These are phyloP conservation scores for Patiria miniata DNA, from an alignment of 35 echinoderm and acorn worm genomes.

Conservation along the genomic window DNA sequence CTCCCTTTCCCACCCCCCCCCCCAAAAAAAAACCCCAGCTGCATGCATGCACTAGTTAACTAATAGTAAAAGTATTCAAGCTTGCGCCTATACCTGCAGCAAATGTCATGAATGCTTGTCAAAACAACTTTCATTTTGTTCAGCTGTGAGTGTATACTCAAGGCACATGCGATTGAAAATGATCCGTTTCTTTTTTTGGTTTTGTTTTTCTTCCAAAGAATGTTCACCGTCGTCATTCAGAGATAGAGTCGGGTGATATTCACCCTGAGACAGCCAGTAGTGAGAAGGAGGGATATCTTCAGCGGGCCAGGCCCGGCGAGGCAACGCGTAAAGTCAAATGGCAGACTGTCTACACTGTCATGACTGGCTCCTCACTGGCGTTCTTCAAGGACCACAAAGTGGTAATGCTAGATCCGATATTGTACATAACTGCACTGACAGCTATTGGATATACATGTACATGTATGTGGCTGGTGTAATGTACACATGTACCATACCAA, in stretches of 20 bases:
- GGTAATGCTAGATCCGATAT: neutral
- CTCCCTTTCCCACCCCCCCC: too few species aligned
- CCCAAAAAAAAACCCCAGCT: too few species aligned
- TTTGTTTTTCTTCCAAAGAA: conserved; percentile 16
- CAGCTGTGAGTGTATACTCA: neutral
- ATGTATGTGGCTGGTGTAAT: too few species aligned
- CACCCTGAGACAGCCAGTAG: conserved; percentile 17
- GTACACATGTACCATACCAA: too few species aligned
- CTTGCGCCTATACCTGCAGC: too few species aligned
- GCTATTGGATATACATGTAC: too few species aligned
- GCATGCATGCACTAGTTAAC: too few species aligned
- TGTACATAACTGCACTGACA: too few species aligned
- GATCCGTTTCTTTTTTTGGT: neutral
- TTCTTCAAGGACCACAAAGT: conserved; percentile 44
- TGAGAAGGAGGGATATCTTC: conserved; percentile 16
- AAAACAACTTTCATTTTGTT: neutral
- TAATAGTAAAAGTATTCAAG: too few species aligned
- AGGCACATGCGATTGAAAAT: neutral
- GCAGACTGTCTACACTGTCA: neutral
- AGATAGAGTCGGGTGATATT: conserved; percentile 5
- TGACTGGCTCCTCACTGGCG: conserved; percentile 23
- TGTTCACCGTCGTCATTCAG: conserved; percentile 15
- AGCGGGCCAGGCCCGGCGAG: neutral
- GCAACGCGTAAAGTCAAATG: conserved; percentile 16
- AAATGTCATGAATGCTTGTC: neutral